Evolutionary conservation across 2,797 vertebrate genomes (phyloP), one percentile per base, ranked within the genome.

Genomic region (Mionectes olivaceus): DNA sequence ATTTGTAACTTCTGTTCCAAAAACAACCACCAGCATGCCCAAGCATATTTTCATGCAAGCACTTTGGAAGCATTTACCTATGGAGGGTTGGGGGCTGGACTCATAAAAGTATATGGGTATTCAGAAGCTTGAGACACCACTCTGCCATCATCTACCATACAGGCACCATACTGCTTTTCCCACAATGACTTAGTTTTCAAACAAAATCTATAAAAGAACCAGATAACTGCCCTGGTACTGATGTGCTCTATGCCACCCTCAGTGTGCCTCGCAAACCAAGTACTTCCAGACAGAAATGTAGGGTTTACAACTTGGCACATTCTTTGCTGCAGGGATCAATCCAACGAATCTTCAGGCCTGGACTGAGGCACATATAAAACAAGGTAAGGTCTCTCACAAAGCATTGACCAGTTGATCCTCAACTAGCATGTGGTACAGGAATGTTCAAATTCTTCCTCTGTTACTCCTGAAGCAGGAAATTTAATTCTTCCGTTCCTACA

Each of bases 261-360:
- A 74, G 16, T 19, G 23, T 11, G 30, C 61, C 32, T 53, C 35
- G 52, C 47, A 87, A 82, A 50, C 7, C 3, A 67, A 60, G 13
- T 27, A 44, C 4, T 63, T 90, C 32, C 64, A 63, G 13, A 44
- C 12, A 30, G n/a, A 83, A 89, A 73, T 2, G 2, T 8, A 8
- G 11, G 2, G 6, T 32, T 91, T 65, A 25, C 57, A 90, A 4
- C 4, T 27, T 1, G 0, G 15, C 2, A 3, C 3, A 5, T 30
- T 69, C 63, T 59, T 63, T 8, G 4, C 44, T 32, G 8, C 18
- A 43, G 8, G 16, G 7, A 7, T 79, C 39, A 47, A 14, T 37
- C 2, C 7, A 90, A 4, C 13, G 8, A 78, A 35, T 21, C 33
- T 23, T 69, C 24, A 92, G 19, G 52, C 2, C 39, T 28, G 13